A percentile compares a stretch with the other conserved stretches of the same genome.
phyloP scores from a whole-genome alignment of 2,888 invertebrate genomes.

The Lutraria lutraria region DNA sequence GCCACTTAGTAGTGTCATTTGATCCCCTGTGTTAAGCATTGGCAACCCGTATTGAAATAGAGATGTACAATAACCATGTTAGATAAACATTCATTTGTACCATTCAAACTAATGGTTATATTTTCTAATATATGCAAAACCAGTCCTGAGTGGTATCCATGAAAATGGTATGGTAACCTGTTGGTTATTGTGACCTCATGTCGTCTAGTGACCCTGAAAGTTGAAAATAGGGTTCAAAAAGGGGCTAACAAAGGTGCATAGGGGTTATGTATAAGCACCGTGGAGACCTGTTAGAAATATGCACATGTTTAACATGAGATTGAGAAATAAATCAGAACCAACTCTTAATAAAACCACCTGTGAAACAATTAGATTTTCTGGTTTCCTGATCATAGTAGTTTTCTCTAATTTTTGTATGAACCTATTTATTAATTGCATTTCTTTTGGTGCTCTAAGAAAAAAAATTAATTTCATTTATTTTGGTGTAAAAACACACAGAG shows the following conservation, averaged over 20 bases:
- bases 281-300: background rate
- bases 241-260: background rate
- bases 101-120: too few species aligned
- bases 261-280: background rate
- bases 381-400: too few species aligned
- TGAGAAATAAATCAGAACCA: too few species aligned
- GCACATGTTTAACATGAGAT: background rate
- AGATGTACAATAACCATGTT: background rate
- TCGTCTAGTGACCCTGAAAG: slow-evolving; percentile 1
- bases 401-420: too few species aligned
- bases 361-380: too few species aligned
- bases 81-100: background rate
- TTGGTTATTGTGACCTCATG: background rate
- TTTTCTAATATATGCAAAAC: background rate
- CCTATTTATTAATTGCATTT: too few species aligned
- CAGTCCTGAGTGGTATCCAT: background rate
- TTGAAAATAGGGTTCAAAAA: background rate
- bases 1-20: background rate
- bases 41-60: background rate
- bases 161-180: background rate
- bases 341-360: too few species aligned
- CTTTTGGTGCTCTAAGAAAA: too few species aligned
- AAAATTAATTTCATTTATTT: too few species aligned
- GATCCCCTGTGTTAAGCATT: background rate
- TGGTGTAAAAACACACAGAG: too few species aligned